These are phyloP conservation scores for Ciconia maguari DNA, from an alignment of 2,113 vertebrate genomes.

Conservation along the genomic window DNA sequence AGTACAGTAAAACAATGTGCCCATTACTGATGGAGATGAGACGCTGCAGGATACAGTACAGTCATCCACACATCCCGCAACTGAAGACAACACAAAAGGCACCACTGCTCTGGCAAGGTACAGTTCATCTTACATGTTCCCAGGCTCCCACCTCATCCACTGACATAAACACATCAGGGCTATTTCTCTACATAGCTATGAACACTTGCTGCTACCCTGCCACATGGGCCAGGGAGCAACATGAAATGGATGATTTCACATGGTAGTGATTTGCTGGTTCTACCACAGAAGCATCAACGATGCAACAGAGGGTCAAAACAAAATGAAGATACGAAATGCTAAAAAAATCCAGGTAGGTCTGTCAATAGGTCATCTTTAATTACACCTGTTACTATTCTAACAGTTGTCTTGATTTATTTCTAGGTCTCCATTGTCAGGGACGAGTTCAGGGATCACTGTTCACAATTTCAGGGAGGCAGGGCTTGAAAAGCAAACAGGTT, in stretches of 20 bases:
- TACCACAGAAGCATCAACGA: accelerated
- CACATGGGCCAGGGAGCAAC: not conserved
- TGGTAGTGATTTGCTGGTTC: not conserved
- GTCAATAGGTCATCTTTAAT: accelerated
- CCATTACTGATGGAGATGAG: not conserved
- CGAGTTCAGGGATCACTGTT: not conserved
- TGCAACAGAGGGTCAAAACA: not conserved
- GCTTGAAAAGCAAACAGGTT: not conserved
- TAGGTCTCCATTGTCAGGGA: not conserved
- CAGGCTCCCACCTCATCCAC: not conserved
- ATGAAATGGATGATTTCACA: accelerated
- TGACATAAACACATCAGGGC: accelerated
- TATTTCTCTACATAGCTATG: not conserved
- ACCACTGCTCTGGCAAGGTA: not conserved
- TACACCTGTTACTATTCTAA: not conserved
- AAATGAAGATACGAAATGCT: not conserved
- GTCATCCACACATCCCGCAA: not conserved
- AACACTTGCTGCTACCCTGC: not conserved
- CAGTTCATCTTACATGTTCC: not conserved
- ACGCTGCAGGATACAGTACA: not conserved
- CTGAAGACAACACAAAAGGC: not conserved
- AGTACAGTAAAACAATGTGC: not conserved
- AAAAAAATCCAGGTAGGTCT: not conserved
- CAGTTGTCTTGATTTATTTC: not conserved
- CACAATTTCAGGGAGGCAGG: not conserved